Conservation (phyloP, 2,888 invertebrate species). For the Phengaris arion region DNA sequence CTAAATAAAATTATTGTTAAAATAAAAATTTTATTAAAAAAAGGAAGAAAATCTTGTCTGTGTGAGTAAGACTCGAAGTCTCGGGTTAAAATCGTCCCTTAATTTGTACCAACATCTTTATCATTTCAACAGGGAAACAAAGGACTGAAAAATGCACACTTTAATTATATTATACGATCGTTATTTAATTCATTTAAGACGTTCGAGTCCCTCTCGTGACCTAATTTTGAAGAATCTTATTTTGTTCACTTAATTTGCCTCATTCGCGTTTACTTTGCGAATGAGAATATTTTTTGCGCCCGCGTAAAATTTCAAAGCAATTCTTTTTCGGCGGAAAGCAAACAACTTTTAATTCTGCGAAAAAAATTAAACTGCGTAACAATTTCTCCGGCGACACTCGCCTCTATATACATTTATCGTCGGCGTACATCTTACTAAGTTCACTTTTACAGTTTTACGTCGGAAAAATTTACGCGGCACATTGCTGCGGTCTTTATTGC, state of each 20-base stretch:
- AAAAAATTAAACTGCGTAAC: slow-evolving; percentile 61
- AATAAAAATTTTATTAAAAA: background rate
- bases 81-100: background rate
- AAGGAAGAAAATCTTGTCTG: background rate
- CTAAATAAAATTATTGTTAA: background rate
- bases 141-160: slow-evolving; percentile 60
- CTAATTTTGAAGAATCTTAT: slow-evolving; percentile 69
- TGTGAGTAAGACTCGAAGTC: background rate
- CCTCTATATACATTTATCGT: slow-evolving; percentile 76
- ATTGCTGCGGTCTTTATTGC: slow-evolving; percentile 71
- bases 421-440: slow-evolving; percentile 75
- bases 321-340: background rate
- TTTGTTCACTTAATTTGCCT: slow-evolving; percentile 75
- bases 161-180: slow-evolving; percentile 61
- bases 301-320: slow-evolving; percentile 39
- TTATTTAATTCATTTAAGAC: slow-evolving; percentile 57
- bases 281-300: slow-evolving; percentile 66
- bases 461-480: slow-evolving; percentile 77
- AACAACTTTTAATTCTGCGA: slow-evolving; percentile 34
- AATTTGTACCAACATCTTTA: slow-evolving; percentile 10
- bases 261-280: slow-evolving; percentile 68
- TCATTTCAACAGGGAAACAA: slow-evolving; percentile 6
- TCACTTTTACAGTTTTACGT: slow-evolving; percentile 78
- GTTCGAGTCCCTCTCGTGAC: slow-evolving; percentile 62
- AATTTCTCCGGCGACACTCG: slow-evolving; percentile 43